A percentile compares a stretch with the other conserved stretches of the same genome.
These are phyloP conservation scores for Tapirus indicus DNA, from an alignment of 2,797 vertebrate genomes.

Conservation along the genomic window DNA sequence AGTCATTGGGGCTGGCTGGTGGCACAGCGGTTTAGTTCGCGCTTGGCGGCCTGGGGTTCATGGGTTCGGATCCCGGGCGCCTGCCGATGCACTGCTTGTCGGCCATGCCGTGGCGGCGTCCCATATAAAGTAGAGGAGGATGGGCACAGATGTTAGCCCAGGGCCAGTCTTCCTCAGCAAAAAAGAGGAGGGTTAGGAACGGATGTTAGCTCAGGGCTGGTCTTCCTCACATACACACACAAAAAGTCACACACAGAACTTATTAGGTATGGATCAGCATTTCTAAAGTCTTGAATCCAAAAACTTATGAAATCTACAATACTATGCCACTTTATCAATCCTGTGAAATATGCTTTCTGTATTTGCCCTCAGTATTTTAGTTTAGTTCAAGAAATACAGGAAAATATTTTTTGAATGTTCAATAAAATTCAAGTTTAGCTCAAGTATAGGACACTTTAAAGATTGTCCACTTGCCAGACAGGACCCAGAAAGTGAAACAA, in stretches of 20 bases:
- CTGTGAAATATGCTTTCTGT: background rate
- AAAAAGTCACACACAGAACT: background rate
- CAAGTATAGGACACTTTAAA: background rate
- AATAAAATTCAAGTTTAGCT: conserved; percentile 24
- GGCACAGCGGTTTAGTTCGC: too few relatives aligned
- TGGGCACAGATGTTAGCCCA: too few relatives aligned
- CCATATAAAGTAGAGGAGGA: too few relatives aligned
- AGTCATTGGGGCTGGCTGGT: too few relatives aligned
- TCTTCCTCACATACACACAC: too few relatives aligned
- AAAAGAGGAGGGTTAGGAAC: too few relatives aligned
- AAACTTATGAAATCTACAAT: background rate
- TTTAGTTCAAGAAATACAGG: background rate
- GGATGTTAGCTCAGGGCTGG: too few relatives aligned
- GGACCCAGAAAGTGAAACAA: background rate
- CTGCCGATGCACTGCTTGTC: too few relatives aligned
- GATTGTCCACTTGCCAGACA: background rate
- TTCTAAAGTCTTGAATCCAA: background rate
- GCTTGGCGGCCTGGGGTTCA: too few relatives aligned
- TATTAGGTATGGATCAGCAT: background rate
- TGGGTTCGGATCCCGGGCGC: too few relatives aligned
- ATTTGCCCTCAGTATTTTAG: background rate
- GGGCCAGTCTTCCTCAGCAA: too few relatives aligned
- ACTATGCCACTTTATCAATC: background rate
- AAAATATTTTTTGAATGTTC: background rate
- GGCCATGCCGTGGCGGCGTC: too few relatives aligned